Percentiles rank a stretch among this genome's conserved stretches.
Conservation (phyloP, 2,888 invertebrate genomes). For the Conops quadrifasciatus region DNA sequence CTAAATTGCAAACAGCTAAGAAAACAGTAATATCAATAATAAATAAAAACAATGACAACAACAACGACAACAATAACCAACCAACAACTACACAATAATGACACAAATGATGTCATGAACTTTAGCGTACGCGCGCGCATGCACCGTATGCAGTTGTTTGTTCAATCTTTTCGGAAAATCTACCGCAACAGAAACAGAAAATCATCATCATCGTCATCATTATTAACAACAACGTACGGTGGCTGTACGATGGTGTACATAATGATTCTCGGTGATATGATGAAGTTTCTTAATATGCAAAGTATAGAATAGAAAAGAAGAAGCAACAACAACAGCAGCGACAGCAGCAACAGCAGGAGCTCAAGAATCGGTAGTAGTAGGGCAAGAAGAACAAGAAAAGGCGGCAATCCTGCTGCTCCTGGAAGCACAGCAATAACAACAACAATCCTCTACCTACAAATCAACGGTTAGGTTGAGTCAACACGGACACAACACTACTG, state of each 20-base stretch:
- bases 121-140: slow-evolving; percentile 13
- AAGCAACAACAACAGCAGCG: slow-evolving; percentile 2
- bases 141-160: slow-evolving; percentile 21
- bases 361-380: too few relatives aligned
- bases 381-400: neutral
- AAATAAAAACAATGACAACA: neutral
- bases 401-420: slow-evolving; percentile 21
- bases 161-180: too few relatives aligned
- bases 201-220: too few relatives aligned
- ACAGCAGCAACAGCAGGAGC: neutral
- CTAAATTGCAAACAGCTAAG: neutral
- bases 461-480: neutral
- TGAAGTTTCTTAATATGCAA: neutral
- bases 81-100: slow-evolving; percentile 21
- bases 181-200: slow-evolving; percentile 1
- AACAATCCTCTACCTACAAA: neutral
- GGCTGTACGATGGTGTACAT: slow-evolving; percentile 21
- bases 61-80: slow-evolving; percentile 1
- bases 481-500: slow-evolving; percentile 28
- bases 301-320: neutral
- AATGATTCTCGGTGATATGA: slow-evolving; percentile 1
- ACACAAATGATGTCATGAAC: slow-evolving; percentile 32
- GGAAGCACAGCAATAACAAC: neutral
- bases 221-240: slow-evolving; percentile 9
- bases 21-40: neutral